Percentiles rank a stretch among this genome's conserved stretches.
These are phyloP conservation scores for Misgurnus anguillicaudatus DNA, from an alignment of 2,113 vertebrate species.

Conservation along the genomic window DNA sequence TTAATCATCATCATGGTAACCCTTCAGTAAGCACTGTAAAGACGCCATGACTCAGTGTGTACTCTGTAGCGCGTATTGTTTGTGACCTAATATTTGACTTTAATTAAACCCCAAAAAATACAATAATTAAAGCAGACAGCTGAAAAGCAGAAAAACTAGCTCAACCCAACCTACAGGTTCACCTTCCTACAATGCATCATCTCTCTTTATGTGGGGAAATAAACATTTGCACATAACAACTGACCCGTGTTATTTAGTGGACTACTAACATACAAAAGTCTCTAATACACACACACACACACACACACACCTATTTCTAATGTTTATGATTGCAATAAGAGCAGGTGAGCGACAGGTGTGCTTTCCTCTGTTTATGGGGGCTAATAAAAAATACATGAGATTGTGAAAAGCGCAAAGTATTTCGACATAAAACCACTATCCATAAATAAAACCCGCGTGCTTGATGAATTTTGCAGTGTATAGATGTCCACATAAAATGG, in stretches of 20 bases:
- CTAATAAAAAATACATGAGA: constrained; percentile 39
- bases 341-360: constrained; percentile 33
- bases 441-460: neutral
- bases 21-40: neutral
- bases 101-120: constrained; percentile 17
- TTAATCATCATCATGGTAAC: neutral
- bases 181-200: constrained; percentile 12
- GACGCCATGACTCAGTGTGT: constrained; percentile 4
- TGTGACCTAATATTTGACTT: constrained; percentile 30
- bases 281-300: neutral
- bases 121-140: constrained; percentile 36
- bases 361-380: constrained; percentile 30
- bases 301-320: constrained; percentile 6
- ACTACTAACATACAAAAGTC: constrained; percentile 19
- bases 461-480: neutral
- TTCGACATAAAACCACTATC: neutral
- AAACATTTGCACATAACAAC: constrained; percentile 12
- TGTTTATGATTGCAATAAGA: constrained; percentile 34
- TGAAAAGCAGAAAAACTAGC: constrained; percentile 50
- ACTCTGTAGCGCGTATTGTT: neutral
- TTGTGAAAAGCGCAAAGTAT: constrained; percentile 27
- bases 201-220: constrained; percentile 12
- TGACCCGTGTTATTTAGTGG: constrained; percentile 19
- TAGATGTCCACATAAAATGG: neutral
- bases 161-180: constrained; percentile 46